Evolutionary conservation across 2,113 vertebrate genomes (phyloP).

Genomic region (Rhinichthys klamathensis): DNA sequence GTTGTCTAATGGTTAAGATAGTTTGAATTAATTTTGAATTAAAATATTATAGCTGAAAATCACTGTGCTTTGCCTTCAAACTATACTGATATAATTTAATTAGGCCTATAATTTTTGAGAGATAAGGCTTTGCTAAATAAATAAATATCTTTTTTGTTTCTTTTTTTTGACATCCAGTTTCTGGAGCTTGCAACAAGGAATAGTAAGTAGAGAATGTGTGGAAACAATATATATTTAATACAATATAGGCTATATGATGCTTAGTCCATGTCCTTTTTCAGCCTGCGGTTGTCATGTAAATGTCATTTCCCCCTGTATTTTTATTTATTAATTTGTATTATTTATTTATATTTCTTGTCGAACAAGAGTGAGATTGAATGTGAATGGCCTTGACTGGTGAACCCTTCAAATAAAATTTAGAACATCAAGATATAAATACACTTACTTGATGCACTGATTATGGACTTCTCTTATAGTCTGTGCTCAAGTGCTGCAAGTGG

Average conservation of each 20-base stretch:
- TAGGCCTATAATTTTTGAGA: neutral
- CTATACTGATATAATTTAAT: neutral
- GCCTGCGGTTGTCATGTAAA: constrained; percentile 10
- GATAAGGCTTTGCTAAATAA: neutral
- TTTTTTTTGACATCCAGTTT: neutral
- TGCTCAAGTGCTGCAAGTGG: neutral
- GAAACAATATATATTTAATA: neutral
- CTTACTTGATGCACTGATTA: constrained; percentile 57
- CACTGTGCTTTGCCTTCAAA: neutral
- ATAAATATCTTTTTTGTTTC: too few species aligned
- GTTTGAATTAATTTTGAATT: neutral
- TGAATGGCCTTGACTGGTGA: constrained; percentile 72
- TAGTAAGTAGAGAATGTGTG: neutral
- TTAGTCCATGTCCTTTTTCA: neutral
- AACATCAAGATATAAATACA: constrained; percentile 76
- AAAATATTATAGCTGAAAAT: neutral
- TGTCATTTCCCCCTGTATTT: constrained; percentile 34
- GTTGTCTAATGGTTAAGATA: neutral
- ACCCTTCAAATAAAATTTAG: constrained; percentile 67
- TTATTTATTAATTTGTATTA: constrained; percentile 4
- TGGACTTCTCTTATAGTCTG: neutral
- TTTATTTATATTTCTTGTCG: constrained; percentile 49
- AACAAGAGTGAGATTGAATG: constrained; percentile 69
- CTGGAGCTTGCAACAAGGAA: neutral
- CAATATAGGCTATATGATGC: neutral